These are phyloP conservation scores for Noctua janthina DNA, from an alignment of 2,888 invertebrate genomes.

Conservation along the genomic window DNA sequence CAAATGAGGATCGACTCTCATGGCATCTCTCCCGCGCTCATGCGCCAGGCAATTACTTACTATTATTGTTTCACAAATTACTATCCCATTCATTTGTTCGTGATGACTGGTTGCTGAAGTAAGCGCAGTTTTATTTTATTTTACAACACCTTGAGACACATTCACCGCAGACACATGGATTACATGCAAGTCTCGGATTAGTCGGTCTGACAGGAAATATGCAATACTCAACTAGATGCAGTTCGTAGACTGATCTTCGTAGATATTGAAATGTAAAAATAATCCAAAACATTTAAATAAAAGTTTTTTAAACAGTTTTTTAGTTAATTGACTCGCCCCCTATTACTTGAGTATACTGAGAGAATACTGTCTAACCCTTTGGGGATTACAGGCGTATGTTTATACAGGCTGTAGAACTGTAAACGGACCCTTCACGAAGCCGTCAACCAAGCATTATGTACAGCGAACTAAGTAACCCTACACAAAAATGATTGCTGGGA, in stretches of 20 bases:
- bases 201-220: conserved; percentile 46
- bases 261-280: neutral
- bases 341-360: neutral
- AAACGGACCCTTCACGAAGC: no score
- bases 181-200: conserved; percentile 12
- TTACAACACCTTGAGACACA: conserved; percentile 31
- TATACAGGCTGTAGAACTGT: no score
- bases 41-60: neutral
- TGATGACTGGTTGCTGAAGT: conserved; percentile 10
- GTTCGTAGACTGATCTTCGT: conserved; percentile 4
- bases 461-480: no score
- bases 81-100: conserved; percentile 26
- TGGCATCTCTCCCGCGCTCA: neutral
- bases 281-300: neutral
- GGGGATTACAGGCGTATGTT: neutral
- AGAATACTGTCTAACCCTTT: neutral
- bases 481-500: no score
- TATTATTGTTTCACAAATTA: conserved; percentile 22
- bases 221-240: conserved; percentile 37
- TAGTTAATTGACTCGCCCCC: neutral
- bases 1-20: neutral
- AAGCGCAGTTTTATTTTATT: conserved; percentile 22
- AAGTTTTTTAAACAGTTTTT: neutral
- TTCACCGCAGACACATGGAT: conserved; percentile 38
- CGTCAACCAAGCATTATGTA: no score